Percentiles rank a stretch among this genome's conserved stretches.
Evolutionary conservation across 1,140 invertebrate genomes (phyloP).

Genomic region (Caenorhabditis inopinata): DNA sequence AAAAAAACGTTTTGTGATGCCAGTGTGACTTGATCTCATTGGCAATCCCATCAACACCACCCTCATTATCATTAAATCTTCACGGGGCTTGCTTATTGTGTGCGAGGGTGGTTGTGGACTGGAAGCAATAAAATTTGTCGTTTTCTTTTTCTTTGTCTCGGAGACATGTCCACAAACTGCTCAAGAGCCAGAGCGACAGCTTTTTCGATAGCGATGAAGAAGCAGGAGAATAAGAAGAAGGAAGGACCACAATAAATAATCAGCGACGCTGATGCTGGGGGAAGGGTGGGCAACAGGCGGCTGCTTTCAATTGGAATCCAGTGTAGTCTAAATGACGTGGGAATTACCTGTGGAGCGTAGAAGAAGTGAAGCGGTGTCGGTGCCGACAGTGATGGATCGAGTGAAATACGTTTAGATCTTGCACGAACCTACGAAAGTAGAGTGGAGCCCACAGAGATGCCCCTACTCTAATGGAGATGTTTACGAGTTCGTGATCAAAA

Average conservation of each 20-base stretch:
- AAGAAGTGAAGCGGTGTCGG: background rate
- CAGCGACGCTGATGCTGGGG: background rate
- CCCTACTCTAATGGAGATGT: background rate
- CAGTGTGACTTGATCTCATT: background rate
- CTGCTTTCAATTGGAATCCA: background rate
- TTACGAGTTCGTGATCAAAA: background rate
- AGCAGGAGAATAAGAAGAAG: background rate
- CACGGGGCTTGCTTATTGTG: background rate
- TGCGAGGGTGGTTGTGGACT: conserved; percentile 15
- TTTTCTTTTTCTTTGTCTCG: conserved; percentile 22
- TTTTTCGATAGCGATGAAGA: background rate
- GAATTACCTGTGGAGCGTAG: background rate
- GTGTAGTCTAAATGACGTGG: conserved; percentile 11
- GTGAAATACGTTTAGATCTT: background rate
- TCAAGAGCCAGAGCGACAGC: background rate
- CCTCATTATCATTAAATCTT: conserved; percentile 25
- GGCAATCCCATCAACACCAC: background rate
- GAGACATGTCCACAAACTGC: background rate
- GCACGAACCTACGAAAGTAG: background rate
- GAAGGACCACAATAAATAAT: conserved; percentile 7
- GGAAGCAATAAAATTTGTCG: conserved; percentile 19
- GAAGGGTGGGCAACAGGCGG: background rate
- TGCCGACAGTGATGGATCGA: no score
- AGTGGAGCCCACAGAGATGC: background rate
- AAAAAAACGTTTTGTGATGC: no score